Percentiles rank a stretch among this genome's conserved stretches.
These are phyloP conservation scores for Drosophila sechellia DNA, from an alignment of 1,140 invertebrate species.

Conservation along the genomic window DNA sequence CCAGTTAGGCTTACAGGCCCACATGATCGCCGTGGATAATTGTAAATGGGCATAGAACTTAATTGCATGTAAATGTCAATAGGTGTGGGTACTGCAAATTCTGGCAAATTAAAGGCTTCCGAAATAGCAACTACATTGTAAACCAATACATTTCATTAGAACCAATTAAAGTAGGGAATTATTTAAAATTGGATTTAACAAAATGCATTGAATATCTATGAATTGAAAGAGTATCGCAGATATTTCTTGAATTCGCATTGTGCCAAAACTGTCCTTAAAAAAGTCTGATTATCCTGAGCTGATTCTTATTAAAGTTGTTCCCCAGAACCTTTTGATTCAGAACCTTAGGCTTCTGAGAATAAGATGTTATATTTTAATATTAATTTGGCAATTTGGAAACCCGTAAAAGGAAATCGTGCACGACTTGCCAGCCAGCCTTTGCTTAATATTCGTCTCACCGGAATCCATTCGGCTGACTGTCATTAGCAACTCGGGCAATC, in stretches of 20 bases:
- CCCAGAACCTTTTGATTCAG: neutral
- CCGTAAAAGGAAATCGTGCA: neutral
- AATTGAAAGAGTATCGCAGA: no score
- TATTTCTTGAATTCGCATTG: no score
- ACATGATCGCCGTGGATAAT: slow-evolving; percentile 47
- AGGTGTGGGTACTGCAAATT: slow-evolving; percentile 21
- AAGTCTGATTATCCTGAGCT: no score
- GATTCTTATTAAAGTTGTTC: neutral
- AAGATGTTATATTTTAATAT: neutral
- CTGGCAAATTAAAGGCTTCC: neutral
- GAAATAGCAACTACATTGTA: no score
- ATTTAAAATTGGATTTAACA: no score
- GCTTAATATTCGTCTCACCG: slow-evolving; percentile 16
- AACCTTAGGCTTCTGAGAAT: neutral
- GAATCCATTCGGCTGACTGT: slow-evolving; percentile 11
- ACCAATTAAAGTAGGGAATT: no score
- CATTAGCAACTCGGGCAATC: slow-evolving; percentile 51
- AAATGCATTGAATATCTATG: no score
- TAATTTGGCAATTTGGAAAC: neutral
- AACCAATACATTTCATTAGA: no score
- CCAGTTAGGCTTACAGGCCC: slow-evolving; percentile 22
- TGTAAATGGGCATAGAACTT: slow-evolving; percentile 72
- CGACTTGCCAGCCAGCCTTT: slow-evolving; percentile 9
- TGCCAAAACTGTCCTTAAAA: no score
- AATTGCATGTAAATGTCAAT: slow-evolving; percentile 67